These are phyloP conservation scores for Characodon lateralis DNA, from an alignment of 2,797 vertebrate species.

Conservation along the genomic window DNA sequence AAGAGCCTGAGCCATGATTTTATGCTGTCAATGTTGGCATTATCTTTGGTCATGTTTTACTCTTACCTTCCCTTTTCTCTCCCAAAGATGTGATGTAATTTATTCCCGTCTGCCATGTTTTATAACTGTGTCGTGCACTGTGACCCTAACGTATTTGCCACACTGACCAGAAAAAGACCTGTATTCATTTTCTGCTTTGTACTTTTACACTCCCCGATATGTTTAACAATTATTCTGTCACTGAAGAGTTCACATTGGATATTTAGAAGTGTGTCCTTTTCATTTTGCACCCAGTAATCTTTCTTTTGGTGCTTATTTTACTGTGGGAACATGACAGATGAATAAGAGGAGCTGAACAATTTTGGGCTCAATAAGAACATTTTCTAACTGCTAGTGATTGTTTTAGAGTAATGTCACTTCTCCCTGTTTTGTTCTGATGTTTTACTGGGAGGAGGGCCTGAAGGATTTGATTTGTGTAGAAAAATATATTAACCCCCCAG, in stretches of 20 bases:
- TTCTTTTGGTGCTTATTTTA: slow-evolving; percentile 37
- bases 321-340: slow-evolving; percentile 29
- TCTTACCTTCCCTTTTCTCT: slow-evolving; percentile 53
- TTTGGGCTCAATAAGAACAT: slow-evolving; percentile 43
- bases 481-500: background rate
- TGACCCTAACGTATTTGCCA: slow-evolving; percentile 44
- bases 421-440: slow-evolving; percentile 47
- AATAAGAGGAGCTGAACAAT: slow-evolving; percentile 19
- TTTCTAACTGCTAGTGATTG: slow-evolving; percentile 23
- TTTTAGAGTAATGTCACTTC: slow-evolving; percentile 38
- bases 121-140: slow-evolving; percentile 58
- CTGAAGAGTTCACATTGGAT: slow-evolving; percentile 32
- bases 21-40: slow-evolving; percentile 69
- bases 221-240: slow-evolving; percentile 44
- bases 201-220: slow-evolving; percentile 42
- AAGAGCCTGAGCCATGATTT: slow-evolving; percentile 72
- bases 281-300: slow-evolving; percentile 13
- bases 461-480: slow-evolving; percentile 6
- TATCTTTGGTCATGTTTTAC: slow-evolving; percentile 65
- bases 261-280: slow-evolving; percentile 9
- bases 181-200: slow-evolving; percentile 62
- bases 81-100: slow-evolving; percentile 56
- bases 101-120: slow-evolving; percentile 55
- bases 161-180: slow-evolving; percentile 15
- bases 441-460: slow-evolving; percentile 41